A percentile compares a stretch with the other conserved stretches of the same genome.
These are phyloP conservation scores for Pterocles burchelli DNA, from an alignment of 2,113 vertebrate genomes.

Conservation along the genomic window DNA sequence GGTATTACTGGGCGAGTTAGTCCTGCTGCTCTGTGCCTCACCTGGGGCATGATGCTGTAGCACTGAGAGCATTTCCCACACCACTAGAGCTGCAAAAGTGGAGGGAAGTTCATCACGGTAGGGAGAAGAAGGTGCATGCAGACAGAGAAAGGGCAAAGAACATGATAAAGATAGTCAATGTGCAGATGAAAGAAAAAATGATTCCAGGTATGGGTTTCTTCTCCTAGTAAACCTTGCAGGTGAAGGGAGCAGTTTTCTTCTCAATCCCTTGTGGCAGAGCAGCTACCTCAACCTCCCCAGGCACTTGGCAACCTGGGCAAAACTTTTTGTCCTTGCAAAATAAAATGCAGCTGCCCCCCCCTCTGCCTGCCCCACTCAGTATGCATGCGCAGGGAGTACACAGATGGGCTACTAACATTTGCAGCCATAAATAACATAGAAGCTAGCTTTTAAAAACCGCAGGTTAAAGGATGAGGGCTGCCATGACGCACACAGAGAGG, in stretches of 20 bases:
- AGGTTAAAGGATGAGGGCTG: slow-evolving; percentile 76
- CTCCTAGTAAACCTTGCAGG: background rate
- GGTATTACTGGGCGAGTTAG: background rate
- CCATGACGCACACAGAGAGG: slow-evolving; percentile 72
- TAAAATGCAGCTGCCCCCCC: slow-evolving; percentile 7
- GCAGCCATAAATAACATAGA: slow-evolving; percentile 76
- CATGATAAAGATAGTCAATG: background rate
- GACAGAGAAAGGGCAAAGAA: background rate
- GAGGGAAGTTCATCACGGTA: background rate
- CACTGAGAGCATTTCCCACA: background rate
- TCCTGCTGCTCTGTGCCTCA: background rate
- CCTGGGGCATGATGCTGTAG: accelerated
- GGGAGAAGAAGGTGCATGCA: background rate
- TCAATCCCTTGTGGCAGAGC: background rate
- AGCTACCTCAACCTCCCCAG: background rate
- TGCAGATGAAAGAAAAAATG: background rate
- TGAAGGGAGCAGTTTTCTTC: slow-evolving; percentile 15
- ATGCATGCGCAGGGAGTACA: slow-evolving; percentile 22
- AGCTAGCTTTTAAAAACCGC: slow-evolving; percentile 72
- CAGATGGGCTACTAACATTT: slow-evolving; percentile 62
- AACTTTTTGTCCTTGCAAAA: slow-evolving; percentile 49
- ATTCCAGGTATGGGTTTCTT: background rate
- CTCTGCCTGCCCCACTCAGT: background rate
- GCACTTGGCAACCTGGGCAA: slow-evolving; percentile 26
- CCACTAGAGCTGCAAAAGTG: background rate